Evolutionary conservation across 1,140 invertebrate species (phyloP), one percentile per base, ranked within the genome.

Genomic region (Heliconius melpomene): DNA sequence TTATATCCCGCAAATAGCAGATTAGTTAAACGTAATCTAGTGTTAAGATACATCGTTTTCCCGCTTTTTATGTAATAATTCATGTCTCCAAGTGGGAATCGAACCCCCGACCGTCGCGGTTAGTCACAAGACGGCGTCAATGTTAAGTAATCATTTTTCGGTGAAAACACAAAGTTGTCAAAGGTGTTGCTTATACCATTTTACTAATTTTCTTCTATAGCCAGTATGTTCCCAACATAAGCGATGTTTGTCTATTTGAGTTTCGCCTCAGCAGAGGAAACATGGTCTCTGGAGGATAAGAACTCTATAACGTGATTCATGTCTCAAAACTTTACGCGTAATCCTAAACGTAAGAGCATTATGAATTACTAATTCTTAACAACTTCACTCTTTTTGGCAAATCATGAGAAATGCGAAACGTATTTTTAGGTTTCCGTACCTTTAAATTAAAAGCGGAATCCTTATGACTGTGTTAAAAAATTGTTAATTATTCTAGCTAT

Each of bases 271-370:
- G 20, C 36, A 54, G 72, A 72, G 40, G 60, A 75, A 72, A 79
- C 46, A 79, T 71, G 26, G 40, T 75, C 57, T 52, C 70, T 75
- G 32, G 46, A 66, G 73, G 73, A 72, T 75, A 70, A 79, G 57
- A 74, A 71, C 38, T 75, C 73, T 71, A 57, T 79, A 75, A 75
- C 73, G n/a, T 79, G 78, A 75, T 75, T 79, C 78, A 52, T 75
- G 57, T 79, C 60, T 75, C 73, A 71, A 79, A 79, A 79, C 73
- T 79, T 79, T 71, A 52, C n/a, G 38, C 26, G 40, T 79, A 79
- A 79, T 79, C 73, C 9, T 75, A 74, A 52, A 75, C 70, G 54
- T 75, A 52, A 72, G 46, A 54, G n/a, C 26, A 29, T 26, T 18
- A 26, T 16, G 29, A 66, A 66, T 66, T 66, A 66, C 60, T 29